Conservation (phyloP, 2,888 invertebrate species). For the Arrhopalites spinosus region DNA sequence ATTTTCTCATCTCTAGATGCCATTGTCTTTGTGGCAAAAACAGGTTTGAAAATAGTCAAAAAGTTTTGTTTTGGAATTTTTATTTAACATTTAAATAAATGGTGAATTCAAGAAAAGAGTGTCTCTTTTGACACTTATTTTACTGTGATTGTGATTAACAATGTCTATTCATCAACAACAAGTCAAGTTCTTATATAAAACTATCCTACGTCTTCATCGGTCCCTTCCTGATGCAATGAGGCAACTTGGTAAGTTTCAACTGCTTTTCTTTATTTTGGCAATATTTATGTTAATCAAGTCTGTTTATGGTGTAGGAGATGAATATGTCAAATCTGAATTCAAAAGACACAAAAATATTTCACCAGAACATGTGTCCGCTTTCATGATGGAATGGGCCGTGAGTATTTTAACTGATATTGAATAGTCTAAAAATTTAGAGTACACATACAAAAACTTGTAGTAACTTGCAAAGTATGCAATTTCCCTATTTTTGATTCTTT, state of each 20-base stretch:
- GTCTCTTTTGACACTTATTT: not conserved
- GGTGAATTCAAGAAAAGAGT: not conserved
- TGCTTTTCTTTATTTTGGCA: not conserved
- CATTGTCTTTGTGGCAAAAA: too few relatives aligned
- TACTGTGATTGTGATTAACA: not conserved
- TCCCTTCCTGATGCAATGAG: constrained; percentile 74
- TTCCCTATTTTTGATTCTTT: too few relatives aligned
- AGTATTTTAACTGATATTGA: constrained; percentile 57
- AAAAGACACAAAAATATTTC: constrained; percentile 78
- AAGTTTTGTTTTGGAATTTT: too few relatives aligned
- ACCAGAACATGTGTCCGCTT: constrained; percentile 71
- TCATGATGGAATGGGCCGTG: constrained; percentile 89
- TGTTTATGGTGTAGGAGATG: constrained; percentile 65
- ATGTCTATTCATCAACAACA: constrained; percentile 64
- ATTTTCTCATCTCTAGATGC: too few relatives aligned
- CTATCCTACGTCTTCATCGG: constrained; percentile 76
- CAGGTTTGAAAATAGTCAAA: too few relatives aligned
- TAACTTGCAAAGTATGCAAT: too few relatives aligned
- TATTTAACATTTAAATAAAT: too few relatives aligned
- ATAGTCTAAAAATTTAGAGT: too few relatives aligned
- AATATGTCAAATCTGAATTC: constrained; percentile 83
- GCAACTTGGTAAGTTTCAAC: constrained; percentile 45
- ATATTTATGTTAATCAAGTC: not conserved
- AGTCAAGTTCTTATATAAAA: constrained; percentile 76
- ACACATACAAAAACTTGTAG: too few relatives aligned